phyloP scores from a whole-genome alignment of 2,797 vertebrate genomes.

The Pelochelys cantorii region DNA sequence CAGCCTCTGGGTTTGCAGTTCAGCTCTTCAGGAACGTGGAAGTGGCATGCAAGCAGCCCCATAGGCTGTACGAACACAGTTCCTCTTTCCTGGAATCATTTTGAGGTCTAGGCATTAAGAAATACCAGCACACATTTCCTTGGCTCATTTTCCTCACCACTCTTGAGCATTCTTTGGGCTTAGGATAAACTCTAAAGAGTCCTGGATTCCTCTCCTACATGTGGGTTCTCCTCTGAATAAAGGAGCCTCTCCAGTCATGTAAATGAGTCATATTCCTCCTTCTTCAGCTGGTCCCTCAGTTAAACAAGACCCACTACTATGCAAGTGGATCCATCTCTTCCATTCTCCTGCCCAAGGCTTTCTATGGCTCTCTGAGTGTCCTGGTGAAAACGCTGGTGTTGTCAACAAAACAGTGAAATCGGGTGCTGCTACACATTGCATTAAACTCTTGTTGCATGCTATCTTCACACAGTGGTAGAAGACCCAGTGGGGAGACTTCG shows the following conservation, averaged over 20 bases:
- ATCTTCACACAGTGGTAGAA: not conserved
- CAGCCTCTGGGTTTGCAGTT: not conserved
- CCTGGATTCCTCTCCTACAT: not conserved
- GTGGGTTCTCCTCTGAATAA: not conserved
- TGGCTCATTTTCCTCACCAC: not conserved
- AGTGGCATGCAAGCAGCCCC: not conserved
- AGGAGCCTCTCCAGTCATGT: not conserved
- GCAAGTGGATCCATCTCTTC: not conserved
- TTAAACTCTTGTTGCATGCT: not conserved
- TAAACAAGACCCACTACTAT: not conserved
- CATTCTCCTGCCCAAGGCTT: not conserved
- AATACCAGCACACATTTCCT: not conserved
- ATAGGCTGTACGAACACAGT: not conserved
- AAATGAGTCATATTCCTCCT: not conserved
- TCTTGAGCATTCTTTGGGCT: not conserved
- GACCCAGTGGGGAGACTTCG: too few species aligned
- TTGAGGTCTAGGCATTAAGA: rapidly evolving
- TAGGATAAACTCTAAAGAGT: not conserved
- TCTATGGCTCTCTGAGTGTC: not conserved
- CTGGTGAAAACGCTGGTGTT: not conserved
- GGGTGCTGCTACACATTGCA: not conserved
- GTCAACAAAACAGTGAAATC: not conserved
- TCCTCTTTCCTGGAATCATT: not conserved
- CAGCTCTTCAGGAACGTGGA: not conserved
- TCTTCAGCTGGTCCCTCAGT: not conserved